A percentile compares a stretch with the other conserved stretches of the same genome.
These are phyloP conservation scores for Progne subis DNA, from an alignment of 2,113 vertebrate genomes.

Conservation along the genomic window DNA sequence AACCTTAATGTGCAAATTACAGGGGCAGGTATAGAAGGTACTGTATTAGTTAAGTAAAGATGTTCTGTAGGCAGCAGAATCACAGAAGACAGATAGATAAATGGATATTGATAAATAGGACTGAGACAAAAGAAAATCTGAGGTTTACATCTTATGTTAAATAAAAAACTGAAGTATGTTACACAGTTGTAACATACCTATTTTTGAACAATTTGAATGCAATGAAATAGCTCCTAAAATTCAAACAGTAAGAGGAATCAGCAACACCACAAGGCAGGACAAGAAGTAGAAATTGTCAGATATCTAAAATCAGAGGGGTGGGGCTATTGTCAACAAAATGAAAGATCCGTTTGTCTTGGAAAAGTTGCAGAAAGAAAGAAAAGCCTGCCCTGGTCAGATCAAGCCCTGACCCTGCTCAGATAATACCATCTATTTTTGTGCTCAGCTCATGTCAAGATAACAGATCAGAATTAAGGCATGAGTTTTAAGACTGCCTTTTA, in stretches of 20 bases:
- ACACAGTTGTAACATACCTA: background rate
- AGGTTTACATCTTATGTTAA: background rate
- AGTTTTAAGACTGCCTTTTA: conserved; percentile 15
- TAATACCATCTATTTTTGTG: background rate
- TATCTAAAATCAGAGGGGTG: background rate
- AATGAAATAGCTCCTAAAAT: background rate
- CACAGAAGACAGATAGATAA: background rate
- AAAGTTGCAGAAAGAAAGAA: background rate
- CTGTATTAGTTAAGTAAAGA: background rate
- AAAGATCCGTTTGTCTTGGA: background rate
- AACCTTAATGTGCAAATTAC: background rate
- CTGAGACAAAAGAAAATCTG: background rate
- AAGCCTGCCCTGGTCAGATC: background rate
- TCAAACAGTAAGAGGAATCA: background rate
- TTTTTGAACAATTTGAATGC: background rate
- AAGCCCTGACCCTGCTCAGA: background rate
- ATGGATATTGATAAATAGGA: background rate
- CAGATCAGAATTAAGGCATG: background rate
- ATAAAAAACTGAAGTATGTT: background rate
- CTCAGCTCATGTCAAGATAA: background rate
- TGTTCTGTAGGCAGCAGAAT: background rate
- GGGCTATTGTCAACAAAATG: background rate
- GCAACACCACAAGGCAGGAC: background rate
- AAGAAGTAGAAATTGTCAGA: background rate
- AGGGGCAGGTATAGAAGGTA: background rate